Evolutionary conservation across 2,113 vertebrate genomes (phyloP), one percentile per base, ranked within the genome.

Genomic region (Meleagris gallopavo): DNA sequence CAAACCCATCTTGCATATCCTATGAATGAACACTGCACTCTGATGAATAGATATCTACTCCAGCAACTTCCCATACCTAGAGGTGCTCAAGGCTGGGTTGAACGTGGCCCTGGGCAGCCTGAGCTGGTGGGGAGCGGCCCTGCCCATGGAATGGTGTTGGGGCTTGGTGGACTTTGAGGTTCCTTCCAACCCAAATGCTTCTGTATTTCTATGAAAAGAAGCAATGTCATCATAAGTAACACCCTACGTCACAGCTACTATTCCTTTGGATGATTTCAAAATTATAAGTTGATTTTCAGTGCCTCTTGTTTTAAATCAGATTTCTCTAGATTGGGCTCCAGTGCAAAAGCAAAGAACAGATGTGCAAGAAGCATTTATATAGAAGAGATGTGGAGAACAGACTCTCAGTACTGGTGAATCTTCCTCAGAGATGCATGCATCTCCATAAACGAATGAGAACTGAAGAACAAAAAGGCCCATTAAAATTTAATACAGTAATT

Each of bases 271-370:
- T 41, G 7, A 79, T 40, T 83, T 76, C 41, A 85, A 21, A 52
- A 10, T 72, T 52, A 38, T 11, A 69, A 32, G 25, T 24, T 62
- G 15, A 12, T 76, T 88, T 72, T 79, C 64, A 82, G 71, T 2
- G 2, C 45, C 45, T 1, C 0, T 30, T 29, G 6, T 0, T 75
- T 87, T 38, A 3, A 79, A 55, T 2, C 6, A 73, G 13, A 36
- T 73, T 65, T 77, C 34, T 83, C 73, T 11, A 50, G 40, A 6
- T 19, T 18, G 54, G 13, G 6, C 36, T 34, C 54, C 30, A 64
- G 13, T n/a, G 36, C 7, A 48, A 75, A 87, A 66, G 40, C 9
- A 6, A 57, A 46, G 25, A 48, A 4, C 2, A 84, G 18, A 16
- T 32, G 22, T 4, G 13, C 25, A 64, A 54, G 48, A 69, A 62